Evolutionary conservation across 1,140 invertebrate genomes (phyloP), one percentile per base, ranked within the genome.

Genomic region (Drosophila auraria): DNA sequence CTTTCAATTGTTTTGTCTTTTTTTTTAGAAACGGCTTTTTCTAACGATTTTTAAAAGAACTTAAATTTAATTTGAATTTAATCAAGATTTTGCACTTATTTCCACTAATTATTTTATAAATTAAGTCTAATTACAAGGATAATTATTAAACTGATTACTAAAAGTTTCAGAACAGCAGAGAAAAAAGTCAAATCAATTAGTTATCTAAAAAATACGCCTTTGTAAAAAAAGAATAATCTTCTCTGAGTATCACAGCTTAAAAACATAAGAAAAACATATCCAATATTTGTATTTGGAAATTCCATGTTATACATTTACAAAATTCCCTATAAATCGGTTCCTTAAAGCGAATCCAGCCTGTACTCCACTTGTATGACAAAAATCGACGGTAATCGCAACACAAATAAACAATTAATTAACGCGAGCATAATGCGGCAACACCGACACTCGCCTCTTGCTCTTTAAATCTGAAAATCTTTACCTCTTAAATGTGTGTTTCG

Each of bases 391-490:
- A 90, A 86, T 90, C 82, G 64, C 54, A 61, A 74, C 72, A 71
- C 75, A 86, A 90, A 71, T 78, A 90, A 90, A 86, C 80, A 90
- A 90, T 90, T 86, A 90, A 82, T 86, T 90, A 90, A 72, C 53
- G 81, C 62, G 58, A 87, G 58, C 80, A 87, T 80, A 78, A 78
- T 70, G 66, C 54, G 61, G 64, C 44, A 70, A 64, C 53, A 59
- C 58, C 56, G 38, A 25, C 27, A 45, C 33, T 42, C 38, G 53
- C 49, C 54, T n/a, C 14, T 73, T 56, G 74, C 64, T 78, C 51
- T 62, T 58, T 57, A 44, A 61, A 78, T 71, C 80, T 61, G 42
- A 66, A 83, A 83, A 73, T 61, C 45, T n/a, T 40, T 40, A 69
- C 65, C 72, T 51, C 58, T 33, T 45, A 77, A 44, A 51, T 40